Base-by-base conservation (phyloP, 2,888 invertebrate species). In the Nomada goodeniana region DNA sequence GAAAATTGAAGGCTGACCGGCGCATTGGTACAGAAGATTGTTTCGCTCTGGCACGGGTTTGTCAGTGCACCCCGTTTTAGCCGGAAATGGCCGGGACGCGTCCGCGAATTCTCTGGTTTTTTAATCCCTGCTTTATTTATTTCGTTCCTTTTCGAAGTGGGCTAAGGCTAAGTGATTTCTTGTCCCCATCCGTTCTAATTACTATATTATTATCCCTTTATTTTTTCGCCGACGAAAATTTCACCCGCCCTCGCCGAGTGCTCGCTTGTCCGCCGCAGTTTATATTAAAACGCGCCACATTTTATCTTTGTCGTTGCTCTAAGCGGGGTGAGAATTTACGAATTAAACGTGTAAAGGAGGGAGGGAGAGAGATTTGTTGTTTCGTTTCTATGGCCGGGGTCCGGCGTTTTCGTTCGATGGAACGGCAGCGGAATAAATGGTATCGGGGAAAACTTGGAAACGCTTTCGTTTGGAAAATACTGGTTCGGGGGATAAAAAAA, bases 1-100 rank as follows among this genome's bases (percentile, higher is more conserved):
- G 67, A 77, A 73, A 77, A 73, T 73, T 76, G 76, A 76, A 76
- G 72, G 42, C 72, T 71, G 65, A 57, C 52, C 52, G 63, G 11
- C 15, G 57, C 52, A 26, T 36, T 23, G 63, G 50, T 72, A 50
- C 65, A 68, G 55, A 74, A 57, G 67, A 60, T 74, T 74, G 74
- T 77, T 55, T 65, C 76, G 65, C 65, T 65, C 18, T 11, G 53
- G 47, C 26, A 9, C 23, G 42, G 52, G 36, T 67, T 65, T 60
- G 73, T 59, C 74, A 47, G 59, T 2, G 36, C 50, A 44, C 47
- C 15, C 47, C 15, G 65, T 47, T 64, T 73, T 59, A 59, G 60
- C 70, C 70, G 60, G 70, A 71, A 71, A 61, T 71, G 60, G 29
- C 50, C 20, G 18, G 20, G 50, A 29, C 70, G 47, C 59, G 59